Evolutionary conservation across 2,797 vertebrate genomes (phyloP).

Genomic region (Pangasius djambal): DNA sequence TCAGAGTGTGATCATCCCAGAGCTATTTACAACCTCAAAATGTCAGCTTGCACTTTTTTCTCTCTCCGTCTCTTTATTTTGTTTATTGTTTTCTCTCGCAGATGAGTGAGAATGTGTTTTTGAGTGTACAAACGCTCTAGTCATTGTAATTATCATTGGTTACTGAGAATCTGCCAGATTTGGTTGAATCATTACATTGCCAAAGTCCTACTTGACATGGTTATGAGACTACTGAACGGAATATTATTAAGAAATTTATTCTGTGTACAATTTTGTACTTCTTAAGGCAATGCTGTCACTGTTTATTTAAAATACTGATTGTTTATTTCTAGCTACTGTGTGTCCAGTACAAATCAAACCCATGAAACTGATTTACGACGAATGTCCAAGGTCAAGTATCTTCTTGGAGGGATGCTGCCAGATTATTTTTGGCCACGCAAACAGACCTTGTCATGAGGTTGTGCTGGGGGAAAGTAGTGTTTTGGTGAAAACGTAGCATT

Average conservation of each 20-base stretch:
- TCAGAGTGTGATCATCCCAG: conserved; percentile 50
- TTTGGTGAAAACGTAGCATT: neutral
- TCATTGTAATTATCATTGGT: conserved; percentile 24
- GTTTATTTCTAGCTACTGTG: conserved; percentile 2
- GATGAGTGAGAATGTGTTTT: conserved; percentile 26
- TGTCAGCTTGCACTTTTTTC: conserved; percentile 46
- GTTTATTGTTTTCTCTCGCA: conserved; percentile 15
- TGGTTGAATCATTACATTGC: conserved; percentile 1
- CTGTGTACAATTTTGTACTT: conserved; percentile 2
- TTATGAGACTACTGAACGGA: neutral
- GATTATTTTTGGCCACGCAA: conserved; percentile 42
- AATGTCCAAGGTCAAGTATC: conserved; percentile 34
- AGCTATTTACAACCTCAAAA: conserved; percentile 55
- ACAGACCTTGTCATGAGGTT: neutral
- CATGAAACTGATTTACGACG: conserved; percentile 17
- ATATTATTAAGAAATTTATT: conserved; percentile 28
- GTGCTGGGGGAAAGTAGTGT: neutral
- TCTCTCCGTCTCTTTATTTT: neutral
- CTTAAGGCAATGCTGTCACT: conserved; percentile 40
- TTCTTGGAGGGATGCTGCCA: conserved; percentile 5
- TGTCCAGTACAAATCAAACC: conserved; percentile 15
- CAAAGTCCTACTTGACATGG: neutral
- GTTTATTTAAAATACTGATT: conserved; percentile 11
- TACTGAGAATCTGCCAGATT: conserved; percentile 27
- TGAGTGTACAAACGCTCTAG: conserved; percentile 3